Evolutionary conservation across 2,113 vertebrate species (phyloP).

Genomic region (Odocoileus virginianus): DNA sequence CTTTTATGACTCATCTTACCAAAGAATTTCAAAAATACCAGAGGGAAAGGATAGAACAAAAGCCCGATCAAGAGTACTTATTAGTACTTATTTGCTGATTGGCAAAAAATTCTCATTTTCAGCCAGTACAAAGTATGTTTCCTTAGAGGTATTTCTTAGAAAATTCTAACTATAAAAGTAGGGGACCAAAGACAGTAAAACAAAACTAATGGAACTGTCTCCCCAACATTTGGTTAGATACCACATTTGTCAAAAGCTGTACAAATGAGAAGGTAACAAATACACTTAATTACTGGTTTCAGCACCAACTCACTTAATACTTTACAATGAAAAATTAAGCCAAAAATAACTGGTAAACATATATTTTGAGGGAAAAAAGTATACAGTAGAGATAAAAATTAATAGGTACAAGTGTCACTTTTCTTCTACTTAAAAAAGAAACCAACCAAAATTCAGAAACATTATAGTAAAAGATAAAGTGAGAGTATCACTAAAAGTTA

Average conservation of each 20-base stretch:
- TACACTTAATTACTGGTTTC: not conserved
- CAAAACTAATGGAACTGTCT: not conserved
- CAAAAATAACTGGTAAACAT: not conserved
- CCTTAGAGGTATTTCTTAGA: not conserved
- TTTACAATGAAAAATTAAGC: not conserved
- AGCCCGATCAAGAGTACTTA: not conserved
- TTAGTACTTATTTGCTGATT: not conserved
- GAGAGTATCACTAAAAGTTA: not conserved
- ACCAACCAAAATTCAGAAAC: not conserved
- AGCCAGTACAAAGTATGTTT: not conserved
- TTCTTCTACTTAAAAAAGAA: not conserved
- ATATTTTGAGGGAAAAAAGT: not conserved
- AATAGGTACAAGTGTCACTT: not conserved
- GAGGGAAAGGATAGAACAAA: not conserved
- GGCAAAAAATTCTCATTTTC: not conserved
- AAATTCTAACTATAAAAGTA: not conserved
- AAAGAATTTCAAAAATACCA: constrained; percentile 38
- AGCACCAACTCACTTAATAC: not conserved
- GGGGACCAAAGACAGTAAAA: not conserved
- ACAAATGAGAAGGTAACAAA: not conserved
- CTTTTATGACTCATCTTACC: not conserved
- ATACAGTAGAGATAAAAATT: not conserved
- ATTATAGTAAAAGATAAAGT: not conserved
- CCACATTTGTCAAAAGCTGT: not conserved
- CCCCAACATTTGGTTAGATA: not conserved